Base-by-base conservation (phyloP, 2,888 invertebrate species). In the Dasypolia templi region DNA sequence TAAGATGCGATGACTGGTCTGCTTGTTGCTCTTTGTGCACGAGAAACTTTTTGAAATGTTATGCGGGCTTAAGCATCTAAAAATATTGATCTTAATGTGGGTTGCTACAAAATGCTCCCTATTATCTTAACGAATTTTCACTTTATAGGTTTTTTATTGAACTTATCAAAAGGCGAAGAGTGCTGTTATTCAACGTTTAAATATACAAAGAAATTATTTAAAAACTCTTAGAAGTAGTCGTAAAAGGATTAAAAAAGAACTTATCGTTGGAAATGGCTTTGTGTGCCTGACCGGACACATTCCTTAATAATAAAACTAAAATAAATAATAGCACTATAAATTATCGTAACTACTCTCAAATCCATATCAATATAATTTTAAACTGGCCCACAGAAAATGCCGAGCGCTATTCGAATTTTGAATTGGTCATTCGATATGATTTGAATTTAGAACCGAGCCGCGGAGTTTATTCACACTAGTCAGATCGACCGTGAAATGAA, bases 381-480 rank as follows among this genome's bases (percentile, higher is more conserved):
- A 84, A 85, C 72, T 79, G 59, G 77, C 72, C 81, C 73, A 77
- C 77, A 85, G 82, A 86, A 90, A 90, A 90, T 83, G 74, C 83
- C 84, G 83, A 83, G 78, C 81, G 82, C 81, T 83, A 88, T 91
- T 91, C 86, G 88, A 91, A 90, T 88, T 89, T 88, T 85, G 85
- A 89, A 91, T 91, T 89, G 85, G 83, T 82, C 86, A 88, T 89
- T 90, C 88, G 85, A 89, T 88, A 89, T 88, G 87, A 91, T 90
- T 91, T 90, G 88, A 92, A 91, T 91, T 91, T 88, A 88, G 87
- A 90, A 87, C 88, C 87, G 85, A 86, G 86, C 83, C 84, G 78
- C 73, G 65, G 87, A 90, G 90, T 91, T 91, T 91, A 91, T 91
- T 92, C 89, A 91, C 91, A 91, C 89, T 89, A 89, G 88, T 89